Conservation (phyloP, 2,888 invertebrate species). For the Apamea sordens region DNA sequence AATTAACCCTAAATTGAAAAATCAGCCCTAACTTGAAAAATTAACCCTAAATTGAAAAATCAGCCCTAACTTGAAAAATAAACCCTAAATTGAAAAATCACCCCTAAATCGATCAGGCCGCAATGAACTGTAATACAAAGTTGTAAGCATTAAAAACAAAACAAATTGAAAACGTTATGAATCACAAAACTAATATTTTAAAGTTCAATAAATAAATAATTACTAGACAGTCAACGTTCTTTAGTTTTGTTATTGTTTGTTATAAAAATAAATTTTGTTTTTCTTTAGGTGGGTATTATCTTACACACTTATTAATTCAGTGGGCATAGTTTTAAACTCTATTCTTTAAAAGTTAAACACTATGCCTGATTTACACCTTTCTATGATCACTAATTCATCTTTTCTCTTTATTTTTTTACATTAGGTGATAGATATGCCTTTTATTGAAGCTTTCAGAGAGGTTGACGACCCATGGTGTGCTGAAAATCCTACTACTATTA, state of each 20-base stretch:
- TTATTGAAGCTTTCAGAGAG: neutral
- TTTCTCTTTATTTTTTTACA: neutral
- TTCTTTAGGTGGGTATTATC: neutral
- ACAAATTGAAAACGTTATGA: neutral
- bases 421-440: neutral
- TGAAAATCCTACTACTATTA: too few relatives aligned
- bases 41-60: too few relatives aligned
- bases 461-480: too few relatives aligned
- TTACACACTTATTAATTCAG: neutral
- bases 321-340: constrained; percentile 20
- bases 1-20: too few relatives aligned
- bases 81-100: too few relatives aligned
- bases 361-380: neutral
- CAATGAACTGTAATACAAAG: neutral
- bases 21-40: too few relatives aligned
- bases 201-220: neutral
- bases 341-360: neutral
- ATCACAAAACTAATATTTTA: constrained; percentile 3
- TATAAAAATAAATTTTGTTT: constrained; percentile 24
- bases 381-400: neutral
- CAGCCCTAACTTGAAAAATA: too few relatives aligned
- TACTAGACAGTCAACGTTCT: constrained; percentile 22
- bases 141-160: neutral
- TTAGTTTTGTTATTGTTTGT: constrained; percentile 19
- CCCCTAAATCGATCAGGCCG: neutral